A percentile compares a stretch with the other conserved stretches of the same genome.
Evolutionary conservation across 1,140 invertebrate species (phyloP).

Genomic region (Cotesia typhae): DNA sequence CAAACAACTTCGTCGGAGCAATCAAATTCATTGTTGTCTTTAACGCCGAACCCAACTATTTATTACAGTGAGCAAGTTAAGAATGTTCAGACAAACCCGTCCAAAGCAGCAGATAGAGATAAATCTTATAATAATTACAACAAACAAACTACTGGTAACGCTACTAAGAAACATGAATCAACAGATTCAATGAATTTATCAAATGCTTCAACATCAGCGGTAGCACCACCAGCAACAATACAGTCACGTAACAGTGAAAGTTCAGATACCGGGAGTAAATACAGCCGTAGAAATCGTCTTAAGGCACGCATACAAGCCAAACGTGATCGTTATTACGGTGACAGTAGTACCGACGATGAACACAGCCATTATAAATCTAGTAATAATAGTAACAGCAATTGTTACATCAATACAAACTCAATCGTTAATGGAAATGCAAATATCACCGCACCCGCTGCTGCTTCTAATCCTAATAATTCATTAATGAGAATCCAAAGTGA

Average conservation of each 20-base stretch:
- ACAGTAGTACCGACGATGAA: constrained; percentile 80
- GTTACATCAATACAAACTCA: too few species aligned
- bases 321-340: constrained; percentile 69
- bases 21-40: too few species aligned
- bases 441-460: constrained; percentile 39
- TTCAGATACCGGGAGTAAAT: constrained; percentile 64
- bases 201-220: neutral
- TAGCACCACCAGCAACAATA: neutral
- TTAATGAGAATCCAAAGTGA: constrained; percentile 73
- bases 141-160: too few species aligned
- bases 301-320: constrained; percentile 74
- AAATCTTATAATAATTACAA: too few species aligned
- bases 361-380: constrained; percentile 46
- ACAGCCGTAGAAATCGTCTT: constrained; percentile 67
- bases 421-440: too few species aligned
- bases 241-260: constrained; percentile 52
- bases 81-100: too few species aligned
- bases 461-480: constrained; percentile 68
- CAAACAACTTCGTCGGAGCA: constrained; percentile 48
- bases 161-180: constrained; percentile 12
- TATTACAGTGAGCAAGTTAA: too few species aligned
- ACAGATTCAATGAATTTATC: constrained; percentile 5
- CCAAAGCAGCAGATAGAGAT: too few species aligned
- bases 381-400: constrained; percentile 1
- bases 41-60: too few species aligned